These are phyloP conservation scores for Pipistrellus pipistrellus DNA, from an alignment of 2,797 vertebrate species.

Conservation along the genomic window DNA sequence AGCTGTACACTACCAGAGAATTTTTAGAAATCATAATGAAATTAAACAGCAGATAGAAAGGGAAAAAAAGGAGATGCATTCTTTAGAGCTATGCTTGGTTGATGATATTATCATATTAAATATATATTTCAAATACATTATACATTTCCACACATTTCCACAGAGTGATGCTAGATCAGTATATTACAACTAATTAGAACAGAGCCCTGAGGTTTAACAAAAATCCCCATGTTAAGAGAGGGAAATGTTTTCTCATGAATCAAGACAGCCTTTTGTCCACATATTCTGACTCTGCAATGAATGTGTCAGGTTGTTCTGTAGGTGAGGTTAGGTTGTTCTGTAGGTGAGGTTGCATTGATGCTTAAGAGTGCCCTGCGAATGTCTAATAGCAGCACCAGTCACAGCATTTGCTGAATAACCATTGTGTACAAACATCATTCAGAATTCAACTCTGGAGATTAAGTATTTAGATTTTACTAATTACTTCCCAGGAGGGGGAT, in stretches of 20 bases:
- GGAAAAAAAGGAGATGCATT: conserved; percentile 16
- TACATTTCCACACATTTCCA: conserved; percentile 67
- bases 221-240: neutral
- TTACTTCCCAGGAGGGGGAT: conserved; percentile 5
- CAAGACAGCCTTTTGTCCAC: conserved; percentile 29
- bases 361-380: neutral
- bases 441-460: conserved; percentile 20
- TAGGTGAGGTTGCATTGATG: neutral
- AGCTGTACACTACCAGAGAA: conserved; percentile 87
- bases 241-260: conserved; percentile 56
- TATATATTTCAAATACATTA: conserved; percentile 79
- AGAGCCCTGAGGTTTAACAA: conserved; percentile 57
- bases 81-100: conserved; percentile 81
- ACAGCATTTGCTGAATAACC: neutral
- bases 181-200: conserved; percentile 67
- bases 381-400: neutral
- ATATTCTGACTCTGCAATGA: neutral
- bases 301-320: neutral
- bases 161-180: conserved; percentile 73
- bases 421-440: neutral
- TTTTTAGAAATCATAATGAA: conserved; percentile 88
- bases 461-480: neutral
- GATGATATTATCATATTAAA: conserved; percentile 80
- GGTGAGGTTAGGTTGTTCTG: conserved; percentile 20
- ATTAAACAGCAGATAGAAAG: conserved; percentile 85